These are phyloP conservation scores for Clarias laeviceps DNA, from an alignment of 2,797 vertebrate genomes.

Conservation along the genomic window DNA sequence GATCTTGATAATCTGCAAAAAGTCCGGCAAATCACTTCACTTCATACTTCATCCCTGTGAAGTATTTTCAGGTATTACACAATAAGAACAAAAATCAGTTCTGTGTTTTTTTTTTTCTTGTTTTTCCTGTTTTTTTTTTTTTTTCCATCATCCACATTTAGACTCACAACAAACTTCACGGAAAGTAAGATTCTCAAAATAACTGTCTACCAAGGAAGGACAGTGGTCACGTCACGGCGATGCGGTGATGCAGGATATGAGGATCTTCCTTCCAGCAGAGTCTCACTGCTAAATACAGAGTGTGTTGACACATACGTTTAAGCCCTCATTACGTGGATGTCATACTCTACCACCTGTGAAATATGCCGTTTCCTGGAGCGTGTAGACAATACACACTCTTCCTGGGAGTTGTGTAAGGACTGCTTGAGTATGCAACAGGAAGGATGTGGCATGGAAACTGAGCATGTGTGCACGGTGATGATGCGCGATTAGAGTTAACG, in stretches of 20 bases:
- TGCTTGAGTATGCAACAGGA: constrained; percentile 50
- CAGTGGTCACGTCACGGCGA: neutral
- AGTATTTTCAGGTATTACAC: too few species aligned
- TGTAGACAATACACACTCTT: constrained; percentile 57
- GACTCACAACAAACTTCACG: constrained; percentile 20
- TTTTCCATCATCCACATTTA: neutral
- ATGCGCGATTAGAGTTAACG: neutral
- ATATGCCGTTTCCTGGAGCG: constrained; percentile 54
- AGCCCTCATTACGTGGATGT: constrained; percentile 34
- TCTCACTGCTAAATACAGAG: constrained; percentile 40
- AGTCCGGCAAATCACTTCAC: too few species aligned
- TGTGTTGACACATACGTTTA: constrained; percentile 33
- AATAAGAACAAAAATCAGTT: too few species aligned
- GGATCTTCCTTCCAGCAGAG: constrained; percentile 51
- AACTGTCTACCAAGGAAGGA: constrained; percentile 20
- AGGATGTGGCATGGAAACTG: constrained; percentile 50
- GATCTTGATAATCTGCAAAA: too few species aligned
- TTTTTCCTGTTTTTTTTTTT: neutral
- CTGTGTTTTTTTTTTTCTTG: too few species aligned
- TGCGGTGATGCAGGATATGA: constrained; percentile 47
- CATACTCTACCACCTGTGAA: constrained; percentile 55
- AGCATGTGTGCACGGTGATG: constrained; percentile 11
- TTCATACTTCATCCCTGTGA: too few species aligned
- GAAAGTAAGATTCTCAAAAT: constrained; percentile 6
- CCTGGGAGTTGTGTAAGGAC: constrained; percentile 42